A percentile compares a stretch with the other conserved stretches of the same genome.
phyloP scores from a whole-genome alignment of 2,888 invertebrate species.

The Stenodema calcarata region DNA sequence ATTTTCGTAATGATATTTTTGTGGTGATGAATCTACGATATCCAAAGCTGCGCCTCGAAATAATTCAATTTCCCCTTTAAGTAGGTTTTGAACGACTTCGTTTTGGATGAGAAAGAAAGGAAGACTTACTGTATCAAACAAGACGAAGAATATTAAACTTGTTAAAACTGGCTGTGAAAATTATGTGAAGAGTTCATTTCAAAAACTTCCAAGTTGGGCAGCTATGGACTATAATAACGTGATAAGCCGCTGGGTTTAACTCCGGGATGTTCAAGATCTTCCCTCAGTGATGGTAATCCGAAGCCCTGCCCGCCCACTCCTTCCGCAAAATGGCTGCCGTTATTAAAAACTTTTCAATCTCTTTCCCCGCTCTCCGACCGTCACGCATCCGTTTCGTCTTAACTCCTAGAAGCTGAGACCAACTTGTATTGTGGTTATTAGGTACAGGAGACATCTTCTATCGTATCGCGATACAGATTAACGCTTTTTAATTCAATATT shows the following conservation, averaged over 20 bases:
- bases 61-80: background rate
- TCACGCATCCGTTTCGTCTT: background rate
- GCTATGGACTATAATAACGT: slow-evolving; percentile 41
- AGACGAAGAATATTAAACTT: slow-evolving; percentile 36
- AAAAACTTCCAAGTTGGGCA: slow-evolving; percentile 24
- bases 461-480: background rate
- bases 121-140: slow-evolving; percentile 17
- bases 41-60: background rate
- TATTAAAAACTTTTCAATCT: slow-evolving; percentile 34
- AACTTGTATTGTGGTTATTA: slow-evolving; percentile 23
- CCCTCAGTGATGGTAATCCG: slow-evolving; percentile 20
- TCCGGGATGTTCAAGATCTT: slow-evolving; percentile 23
- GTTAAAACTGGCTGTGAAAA: slow-evolving; percentile 36
- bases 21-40: background rate
- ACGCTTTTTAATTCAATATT: background rate
- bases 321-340: slow-evolving; percentile 38
- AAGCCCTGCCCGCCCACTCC: background rate
- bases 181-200: slow-evolving; percentile 37
- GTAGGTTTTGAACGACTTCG: background rate
- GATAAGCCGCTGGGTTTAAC: slow-evolving; percentile 35
- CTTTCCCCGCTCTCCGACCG: background rate
- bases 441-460: background rate
- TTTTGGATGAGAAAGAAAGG: background rate
- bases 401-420: background rate
- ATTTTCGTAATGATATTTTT: too few relatives aligned